phyloP scores from a whole-genome alignment of 2,888 invertebrate species.

The Megalurothrips usitatus region DNA sequence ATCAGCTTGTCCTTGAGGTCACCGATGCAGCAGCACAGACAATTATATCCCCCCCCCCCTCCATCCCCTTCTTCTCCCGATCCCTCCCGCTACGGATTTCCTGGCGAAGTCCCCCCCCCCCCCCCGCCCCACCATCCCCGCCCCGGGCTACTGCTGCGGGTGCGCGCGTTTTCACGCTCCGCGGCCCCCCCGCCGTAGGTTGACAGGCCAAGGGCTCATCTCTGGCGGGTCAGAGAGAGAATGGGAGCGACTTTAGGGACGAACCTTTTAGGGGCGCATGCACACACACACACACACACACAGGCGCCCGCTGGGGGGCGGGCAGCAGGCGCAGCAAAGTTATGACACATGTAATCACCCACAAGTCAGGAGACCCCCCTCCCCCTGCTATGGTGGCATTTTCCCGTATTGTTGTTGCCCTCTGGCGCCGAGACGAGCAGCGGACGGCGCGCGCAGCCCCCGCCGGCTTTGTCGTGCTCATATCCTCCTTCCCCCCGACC shows the following conservation, averaged over 20 bases:
- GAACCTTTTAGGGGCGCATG: too few species aligned
- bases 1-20: too few species aligned
- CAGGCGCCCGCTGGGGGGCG: too few species aligned
- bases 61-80: neutral
- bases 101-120: neutral
- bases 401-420: neutral
- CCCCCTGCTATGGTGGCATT: neutral
- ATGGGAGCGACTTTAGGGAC: too few species aligned
- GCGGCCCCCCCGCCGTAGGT: neutral
- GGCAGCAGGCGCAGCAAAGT: neutral
- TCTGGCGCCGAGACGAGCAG: too few species aligned
- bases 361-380: neutral
- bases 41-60: neutral
- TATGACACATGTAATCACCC: slow-evolving; percentile 18
- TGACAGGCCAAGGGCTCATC: neutral
- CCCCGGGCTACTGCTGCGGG: neutral
- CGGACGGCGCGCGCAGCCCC: neutral
- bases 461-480: neutral
- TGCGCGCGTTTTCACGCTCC: neutral
- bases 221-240: too few species aligned
- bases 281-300: too few species aligned
- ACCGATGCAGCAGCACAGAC: neutral
- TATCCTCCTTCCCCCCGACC: neutral
- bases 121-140: neutral
- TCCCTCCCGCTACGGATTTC: neutral